phyloP scores from a whole-genome alignment of 2,888 invertebrate species.

The Conops quadrifasciatus region DNA sequence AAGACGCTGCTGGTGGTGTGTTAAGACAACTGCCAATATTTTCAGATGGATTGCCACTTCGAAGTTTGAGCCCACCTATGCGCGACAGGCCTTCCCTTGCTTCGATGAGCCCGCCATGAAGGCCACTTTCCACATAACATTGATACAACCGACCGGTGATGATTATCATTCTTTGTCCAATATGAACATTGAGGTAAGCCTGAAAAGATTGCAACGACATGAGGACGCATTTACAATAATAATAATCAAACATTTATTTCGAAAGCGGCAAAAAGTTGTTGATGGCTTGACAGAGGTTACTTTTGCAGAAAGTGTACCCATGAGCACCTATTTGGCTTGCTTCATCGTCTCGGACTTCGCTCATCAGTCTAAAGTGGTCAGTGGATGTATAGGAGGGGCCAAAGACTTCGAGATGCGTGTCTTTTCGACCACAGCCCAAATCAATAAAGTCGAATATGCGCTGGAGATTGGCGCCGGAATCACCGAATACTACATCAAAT shows the following conservation, averaged over 20 bases:
- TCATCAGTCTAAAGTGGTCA: constrained; percentile 66
- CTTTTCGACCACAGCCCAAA: constrained; percentile 77
- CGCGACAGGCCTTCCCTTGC: constrained; percentile 93
- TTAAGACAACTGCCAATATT: neutral
- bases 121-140: constrained; percentile 80
- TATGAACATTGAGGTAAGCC: constrained; percentile 69
- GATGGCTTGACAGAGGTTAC: constrained; percentile 70
- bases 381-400: constrained; percentile 67
- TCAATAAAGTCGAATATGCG: constrained; percentile 80
- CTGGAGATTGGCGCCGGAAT: constrained; percentile 75
- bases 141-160: constrained; percentile 74
- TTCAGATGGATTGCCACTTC: constrained; percentile 84
- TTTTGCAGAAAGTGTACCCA: constrained; percentile 83
- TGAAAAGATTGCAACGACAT: too few relatives aligned
- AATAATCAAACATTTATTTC: too few relatives aligned
- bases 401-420: constrained; percentile 73
- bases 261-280: neutral
- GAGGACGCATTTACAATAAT: neutral
- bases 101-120: constrained; percentile 94
- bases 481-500: constrained; percentile 82
- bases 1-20: neutral
- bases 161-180: constrained; percentile 80
- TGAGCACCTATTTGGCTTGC: constrained; percentile 93
- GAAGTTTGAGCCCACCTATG: constrained; percentile 93
- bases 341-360: constrained; percentile 91